These are phyloP conservation scores for Polymixis lichenea DNA, from an alignment of 2,888 invertebrate genomes.

Conservation along the genomic window DNA sequence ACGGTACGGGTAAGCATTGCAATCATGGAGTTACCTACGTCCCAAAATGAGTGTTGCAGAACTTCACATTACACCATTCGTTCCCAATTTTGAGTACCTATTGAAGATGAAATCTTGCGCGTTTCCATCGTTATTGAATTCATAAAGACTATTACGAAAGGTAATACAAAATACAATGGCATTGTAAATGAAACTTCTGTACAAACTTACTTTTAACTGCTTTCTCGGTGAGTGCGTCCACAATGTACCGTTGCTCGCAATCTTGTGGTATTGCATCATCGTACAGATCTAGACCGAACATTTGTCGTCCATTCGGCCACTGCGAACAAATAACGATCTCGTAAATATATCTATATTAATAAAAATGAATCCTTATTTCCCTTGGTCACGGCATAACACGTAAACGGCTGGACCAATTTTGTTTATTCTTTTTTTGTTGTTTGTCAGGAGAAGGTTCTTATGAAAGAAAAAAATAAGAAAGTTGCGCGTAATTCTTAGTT, in stretches of 20 bases:
- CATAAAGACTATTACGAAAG: slow-evolving; percentile 44
- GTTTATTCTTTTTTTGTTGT: too few species aligned
- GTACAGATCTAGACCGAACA: slow-evolving; percentile 84
- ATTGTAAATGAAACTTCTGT: slow-evolving; percentile 39
- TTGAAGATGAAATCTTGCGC: slow-evolving; percentile 55
- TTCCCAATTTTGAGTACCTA: slow-evolving; percentile 26
- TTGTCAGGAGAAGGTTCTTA: too few species aligned
- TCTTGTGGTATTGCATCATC: slow-evolving; percentile 81
- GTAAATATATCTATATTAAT: too few species aligned
- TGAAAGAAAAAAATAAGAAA: too few species aligned
- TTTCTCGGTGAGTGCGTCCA: slow-evolving; percentile 85
- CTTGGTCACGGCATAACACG: too few species aligned
- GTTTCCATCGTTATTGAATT: slow-evolving; percentile 49
- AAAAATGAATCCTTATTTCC: too few species aligned
- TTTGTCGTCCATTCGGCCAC: slow-evolving; percentile 82
- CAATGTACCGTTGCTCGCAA: slow-evolving; percentile 82
- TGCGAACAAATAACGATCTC: slow-evolving; percentile 67
- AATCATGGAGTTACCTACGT: slow-evolving; percentile 24
- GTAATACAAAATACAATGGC: slow-evolving; percentile 39
- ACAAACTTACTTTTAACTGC: slow-evolving; percentile 81
- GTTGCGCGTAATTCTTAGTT: too few species aligned
- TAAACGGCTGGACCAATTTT: too few species aligned
- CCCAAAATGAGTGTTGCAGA: slow-evolving; percentile 36
- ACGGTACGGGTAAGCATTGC: slow-evolving; percentile 8
- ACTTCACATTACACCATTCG: slow-evolving; percentile 39